These are phyloP conservation scores for Drosophila emarginata DNA, from an alignment of 2,888 invertebrate genomes.

Conservation along the genomic window DNA sequence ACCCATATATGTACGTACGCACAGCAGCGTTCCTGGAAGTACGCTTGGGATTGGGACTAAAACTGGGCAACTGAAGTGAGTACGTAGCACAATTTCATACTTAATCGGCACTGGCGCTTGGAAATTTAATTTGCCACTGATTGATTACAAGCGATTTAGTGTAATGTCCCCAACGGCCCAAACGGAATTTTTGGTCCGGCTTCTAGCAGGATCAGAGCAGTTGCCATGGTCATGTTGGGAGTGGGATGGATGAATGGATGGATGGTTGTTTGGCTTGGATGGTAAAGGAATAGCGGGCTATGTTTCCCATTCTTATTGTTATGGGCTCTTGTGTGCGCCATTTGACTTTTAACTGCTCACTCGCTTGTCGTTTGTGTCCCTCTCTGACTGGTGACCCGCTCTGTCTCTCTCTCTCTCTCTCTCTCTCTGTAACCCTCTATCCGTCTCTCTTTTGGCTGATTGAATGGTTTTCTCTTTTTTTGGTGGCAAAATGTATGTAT, in stretches of 20 bases:
- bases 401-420: slow-evolving; percentile 30
- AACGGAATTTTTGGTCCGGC: slow-evolving; percentile 2
- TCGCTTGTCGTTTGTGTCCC: slow-evolving; percentile 18
- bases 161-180: slow-evolving; percentile 62
- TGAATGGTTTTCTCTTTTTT: slow-evolving; percentile 54
- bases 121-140: slow-evolving; percentile 79
- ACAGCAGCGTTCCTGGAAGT: slow-evolving; percentile 1
- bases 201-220: slow-evolving; percentile 5
- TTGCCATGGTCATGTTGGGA: slow-evolving; percentile 2
- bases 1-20: neutral
- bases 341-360: slow-evolving; percentile 66
- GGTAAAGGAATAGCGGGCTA: neutral
- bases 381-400: slow-evolving; percentile 3
- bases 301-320: slow-evolving; percentile 32
- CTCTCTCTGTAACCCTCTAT: neutral
- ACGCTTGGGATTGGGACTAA: neutral
- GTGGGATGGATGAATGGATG: neutral
- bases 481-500: slow-evolving; percentile 29
- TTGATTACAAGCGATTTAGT: slow-evolving; percentile 76
- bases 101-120: slow-evolving; percentile 69
- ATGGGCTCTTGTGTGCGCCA: slow-evolving; percentile 50
- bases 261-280: neutral
- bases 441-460: slow-evolving; percentile 50
- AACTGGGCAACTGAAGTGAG: slow-evolving; percentile 22
- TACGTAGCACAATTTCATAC: slow-evolving; percentile 58